phyloP scores from a whole-genome alignment of 2,113 vertebrate genomes.

The Sylvia atricapilla region DNA sequence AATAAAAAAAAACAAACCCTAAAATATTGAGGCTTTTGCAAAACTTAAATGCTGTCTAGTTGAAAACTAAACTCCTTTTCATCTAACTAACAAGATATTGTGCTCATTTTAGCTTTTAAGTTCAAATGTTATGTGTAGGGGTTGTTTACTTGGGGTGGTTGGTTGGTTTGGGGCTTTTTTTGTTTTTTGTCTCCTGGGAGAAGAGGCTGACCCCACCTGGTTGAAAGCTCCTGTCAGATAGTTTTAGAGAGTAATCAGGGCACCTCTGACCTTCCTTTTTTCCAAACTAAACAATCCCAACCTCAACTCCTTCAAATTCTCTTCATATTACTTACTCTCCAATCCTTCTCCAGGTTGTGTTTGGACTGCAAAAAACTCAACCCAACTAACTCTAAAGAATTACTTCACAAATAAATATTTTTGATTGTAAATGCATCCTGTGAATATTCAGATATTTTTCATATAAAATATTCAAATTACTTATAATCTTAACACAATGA shows the following conservation, averaged over 20 bases:
- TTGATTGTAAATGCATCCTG: background rate
- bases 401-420: background rate
- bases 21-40: background rate
- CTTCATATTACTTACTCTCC: background rate
- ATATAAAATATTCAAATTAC: background rate
- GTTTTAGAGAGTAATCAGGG: background rate
- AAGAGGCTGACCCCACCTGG: background rate
- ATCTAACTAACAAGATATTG: background rate
- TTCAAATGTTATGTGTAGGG: background rate
- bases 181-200: background rate
- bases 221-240: background rate
- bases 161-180: background rate
- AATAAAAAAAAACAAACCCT: background rate
- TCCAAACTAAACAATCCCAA: background rate
- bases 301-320: background rate
- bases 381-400: background rate
- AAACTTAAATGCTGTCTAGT: background rate
- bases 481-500: background rate
- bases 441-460: background rate
- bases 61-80: background rate
- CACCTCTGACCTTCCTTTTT: background rate
- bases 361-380: background rate
- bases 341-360: background rate
- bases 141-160: background rate
- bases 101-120: background rate